Evolutionary conservation across 2,888 invertebrate species (phyloP).

Genomic region (Physocephala rufipes): DNA sequence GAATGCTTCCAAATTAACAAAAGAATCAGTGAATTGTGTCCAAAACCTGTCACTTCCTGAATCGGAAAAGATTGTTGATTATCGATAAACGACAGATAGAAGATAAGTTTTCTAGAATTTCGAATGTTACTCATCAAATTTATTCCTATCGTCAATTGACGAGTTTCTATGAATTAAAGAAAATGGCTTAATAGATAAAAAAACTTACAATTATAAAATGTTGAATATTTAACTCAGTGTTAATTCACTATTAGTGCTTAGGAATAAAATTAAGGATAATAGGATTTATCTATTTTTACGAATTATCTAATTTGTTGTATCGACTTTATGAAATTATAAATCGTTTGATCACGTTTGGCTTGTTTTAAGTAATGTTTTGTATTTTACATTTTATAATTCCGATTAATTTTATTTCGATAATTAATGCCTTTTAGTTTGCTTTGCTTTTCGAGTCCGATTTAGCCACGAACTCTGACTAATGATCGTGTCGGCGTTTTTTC

Average conservation of each 20-base stretch:
- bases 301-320: neutral
- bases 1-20: no score
- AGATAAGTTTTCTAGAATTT: no score
- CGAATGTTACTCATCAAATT: no score
- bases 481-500: neutral
- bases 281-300: no score
- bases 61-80: no score
- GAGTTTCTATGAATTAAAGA: no score
- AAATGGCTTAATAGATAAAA: neutral
- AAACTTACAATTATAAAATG: no score
- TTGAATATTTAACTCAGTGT: neutral
- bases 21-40: no score
- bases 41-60: no score
- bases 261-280: no score
- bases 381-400: neutral
- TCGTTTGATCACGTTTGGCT: neutral
- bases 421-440: neutral
- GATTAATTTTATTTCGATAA: neutral
- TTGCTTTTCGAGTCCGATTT: neutral
- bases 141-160: no score
- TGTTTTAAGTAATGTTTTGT: neutral
- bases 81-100: no score
- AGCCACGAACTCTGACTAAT: neutral
- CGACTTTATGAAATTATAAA: neutral
- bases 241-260: neutral